Conservation (phyloP, 2,888 invertebrate species). For the Archips crataeganus region DNA sequence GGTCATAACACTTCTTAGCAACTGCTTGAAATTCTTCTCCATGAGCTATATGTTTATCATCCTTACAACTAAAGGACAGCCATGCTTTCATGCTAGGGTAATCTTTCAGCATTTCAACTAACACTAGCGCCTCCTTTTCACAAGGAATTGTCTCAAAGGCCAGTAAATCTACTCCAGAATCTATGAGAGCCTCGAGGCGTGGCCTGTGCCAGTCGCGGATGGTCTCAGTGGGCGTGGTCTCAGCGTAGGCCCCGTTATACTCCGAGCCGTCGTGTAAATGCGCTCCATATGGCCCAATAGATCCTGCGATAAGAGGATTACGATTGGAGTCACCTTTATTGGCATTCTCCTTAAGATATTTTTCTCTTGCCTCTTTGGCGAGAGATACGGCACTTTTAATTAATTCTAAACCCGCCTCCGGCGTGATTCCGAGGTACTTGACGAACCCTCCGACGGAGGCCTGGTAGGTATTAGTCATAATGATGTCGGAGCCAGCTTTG, state of each 20-base stretch:
- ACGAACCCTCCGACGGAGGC: slow-evolving; percentile 91
- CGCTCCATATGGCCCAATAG: slow-evolving; percentile 97
- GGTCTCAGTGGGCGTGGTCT: slow-evolving; percentile 84
- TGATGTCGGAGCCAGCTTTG: slow-evolving; percentile 94
- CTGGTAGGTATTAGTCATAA: slow-evolving; percentile 96
- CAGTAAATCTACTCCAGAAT: slow-evolving; percentile 93
- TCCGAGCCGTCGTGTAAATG: slow-evolving; percentile 95
- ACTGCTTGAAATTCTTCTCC: slow-evolving; percentile 91
- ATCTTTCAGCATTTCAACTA: slow-evolving; percentile 91
- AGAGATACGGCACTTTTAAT: slow-evolving; percentile 90
- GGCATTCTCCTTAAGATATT: slow-evolving; percentile 80
- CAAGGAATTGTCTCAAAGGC: slow-evolving; percentile 97
- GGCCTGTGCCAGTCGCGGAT: slow-evolving; percentile 94
- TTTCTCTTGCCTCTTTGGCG: slow-evolving; percentile 89
- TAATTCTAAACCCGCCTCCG: slow-evolving; percentile 88
- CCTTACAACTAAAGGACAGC: slow-evolving; percentile 94
- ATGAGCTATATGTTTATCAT: slow-evolving; percentile 86
- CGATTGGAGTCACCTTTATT: slow-evolving; percentile 48
- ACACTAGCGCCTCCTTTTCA: slow-evolving; percentile 91
- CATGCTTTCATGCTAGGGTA: slow-evolving; percentile 93
- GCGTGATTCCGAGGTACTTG: slow-evolving; percentile 88
- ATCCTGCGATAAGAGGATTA: slow-evolving; percentile 90
- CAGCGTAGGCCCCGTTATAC: slow-evolving; percentile 93
- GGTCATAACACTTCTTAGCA: slow-evolving; percentile 88
- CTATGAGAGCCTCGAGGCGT: slow-evolving; percentile 90